A percentile compares a stretch with the other conserved stretches of the same genome.
Evolutionary conservation across 2,888 invertebrate genomes (phyloP).

Genomic region (Caenorhabditis afra): DNA sequence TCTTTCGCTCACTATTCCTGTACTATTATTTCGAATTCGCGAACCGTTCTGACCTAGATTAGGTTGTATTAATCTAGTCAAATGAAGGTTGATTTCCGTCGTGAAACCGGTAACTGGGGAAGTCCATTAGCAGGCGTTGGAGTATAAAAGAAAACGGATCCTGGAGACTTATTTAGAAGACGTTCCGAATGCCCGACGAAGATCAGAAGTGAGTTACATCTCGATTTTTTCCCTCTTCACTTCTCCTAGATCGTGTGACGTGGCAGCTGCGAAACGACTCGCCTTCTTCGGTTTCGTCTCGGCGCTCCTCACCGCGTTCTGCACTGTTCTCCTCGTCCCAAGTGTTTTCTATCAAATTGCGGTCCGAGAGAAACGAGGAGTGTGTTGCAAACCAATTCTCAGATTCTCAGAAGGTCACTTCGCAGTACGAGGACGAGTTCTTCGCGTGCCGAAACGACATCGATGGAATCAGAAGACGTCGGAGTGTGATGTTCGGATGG

Average conservation of each 20-base stretch:
- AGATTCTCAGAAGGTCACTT: conserved; percentile 23
- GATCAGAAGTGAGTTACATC: conserved; percentile 13
- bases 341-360: conserved; percentile 25
- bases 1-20: conserved; percentile 6
- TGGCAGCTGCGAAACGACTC: conserved; percentile 12
- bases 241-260: neutral
- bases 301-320: conserved; percentile 19
- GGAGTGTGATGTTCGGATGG: conserved; percentile 16
- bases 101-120: conserved; percentile 11
- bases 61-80: conserved; percentile 22
- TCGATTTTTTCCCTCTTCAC: neutral
- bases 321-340: conserved; percentile 28
- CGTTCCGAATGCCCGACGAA: neutral
- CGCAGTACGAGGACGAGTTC: conserved; percentile 21
- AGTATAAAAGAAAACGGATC: conserved; percentile 19
- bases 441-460: conserved; percentile 6
- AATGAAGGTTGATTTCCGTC: neutral
- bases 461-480: conserved; percentile 4
- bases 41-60: conserved; percentile 30
- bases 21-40: neutral
- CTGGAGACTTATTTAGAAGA: neutral
- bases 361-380: neutral
- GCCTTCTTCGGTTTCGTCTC: conserved; percentile 26
- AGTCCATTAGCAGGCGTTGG: conserved; percentile 4
- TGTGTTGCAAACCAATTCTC: neutral